Base-by-base conservation (phyloP, 2,888 invertebrate genomes). In the Pteria penguin region DNA sequence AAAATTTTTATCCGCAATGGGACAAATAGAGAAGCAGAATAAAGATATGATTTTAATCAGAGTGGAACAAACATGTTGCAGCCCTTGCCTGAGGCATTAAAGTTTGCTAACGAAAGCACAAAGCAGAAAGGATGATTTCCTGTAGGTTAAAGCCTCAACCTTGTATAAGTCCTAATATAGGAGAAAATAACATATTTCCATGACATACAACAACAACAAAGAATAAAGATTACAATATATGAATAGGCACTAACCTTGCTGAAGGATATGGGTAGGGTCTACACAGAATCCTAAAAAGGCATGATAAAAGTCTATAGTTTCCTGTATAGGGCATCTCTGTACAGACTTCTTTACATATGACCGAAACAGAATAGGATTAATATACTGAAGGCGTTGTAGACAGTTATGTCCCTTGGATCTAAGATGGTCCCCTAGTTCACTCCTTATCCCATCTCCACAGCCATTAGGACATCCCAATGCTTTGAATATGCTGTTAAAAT, bases 401-500 rank as follows among this genome's bases (percentile, higher is more conserved):
- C 96, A 95, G 87, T 94, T 95, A 87, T 96, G 95, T 68, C 96
- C 96, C 90, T 98, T 97, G 71, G 86, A 82, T 8, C 99, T 94
- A 8, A 98, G 86, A 60, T 88, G 84, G 77, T 91, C 90, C 22
- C 90, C 90, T 78, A 86, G 86, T n/a, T 84, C 78, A 62, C 91
- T 90, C 1, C 89, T 81, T 52, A 88, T 82, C n/a, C 90, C 90
- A 78, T 96, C 95, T 65, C 97, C 97, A 91, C 99, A 99, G 1
- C 98, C 98, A 92, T 98, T 97, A 0, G 96, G 96, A 91, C 99
- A 99, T 0, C 99, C 99, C 32, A 99, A 93, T 86, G 97, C 96
- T 78, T 96, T 95, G 71, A 98, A 94, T 4, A 97, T 94, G 86
- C 97, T 96, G 85, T 57, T 57, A 75, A 11, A 65, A 14, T 33